Evolutionary conservation across 1,140 invertebrate genomes (phyloP), one percentile per base, ranked within the genome.

Genomic region (Anoplophora glabripennis): DNA sequence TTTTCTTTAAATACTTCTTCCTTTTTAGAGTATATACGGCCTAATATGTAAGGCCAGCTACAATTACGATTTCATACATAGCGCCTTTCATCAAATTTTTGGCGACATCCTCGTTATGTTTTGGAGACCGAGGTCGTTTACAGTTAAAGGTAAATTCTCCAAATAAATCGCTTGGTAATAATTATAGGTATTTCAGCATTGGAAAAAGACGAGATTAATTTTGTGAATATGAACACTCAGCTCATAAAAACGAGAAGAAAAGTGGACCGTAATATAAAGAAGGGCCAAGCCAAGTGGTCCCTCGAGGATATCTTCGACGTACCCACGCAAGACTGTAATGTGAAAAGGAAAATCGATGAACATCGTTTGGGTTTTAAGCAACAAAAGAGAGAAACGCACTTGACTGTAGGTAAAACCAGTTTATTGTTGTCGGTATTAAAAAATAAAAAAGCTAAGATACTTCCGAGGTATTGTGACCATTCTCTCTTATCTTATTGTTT

Each of bases 381-480:
- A 11, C 41, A 14, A 34, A 63, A 48, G 41, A 61, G 41, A 14
- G 58, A 66, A 35, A 64, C 42, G 12, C 47, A 70, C 52, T 44
- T 71, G 10, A 67, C 57, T 55, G 53, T 71, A 38, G 71, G 71
- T 15, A 71, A 72, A 65, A 64, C 65, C 18, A 66, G 55, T 53
- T 54, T 71, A 36, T 56, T 70, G 48, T 54, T 70, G 41, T 65
- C 68, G 36, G 57, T 65, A 48, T 63, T 71, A 21, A 68, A 60
- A 18, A 17, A 52, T 42, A 61, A 54, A 40, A 54, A 49, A 52
- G 18, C 44, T 44, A 57, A 48, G 35, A 42, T 14, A 17, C 45
- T 41, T 21, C 17, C 33, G 48, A 49, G 57, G 15, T 72, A 68
- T 67, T 46, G 36, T 38, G 65, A 67, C 59, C 68, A 72, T 59